phyloP scores from a whole-genome alignment of 2,797 vertebrate genomes.

The Acrossocheilus wenchowensis region DNA sequence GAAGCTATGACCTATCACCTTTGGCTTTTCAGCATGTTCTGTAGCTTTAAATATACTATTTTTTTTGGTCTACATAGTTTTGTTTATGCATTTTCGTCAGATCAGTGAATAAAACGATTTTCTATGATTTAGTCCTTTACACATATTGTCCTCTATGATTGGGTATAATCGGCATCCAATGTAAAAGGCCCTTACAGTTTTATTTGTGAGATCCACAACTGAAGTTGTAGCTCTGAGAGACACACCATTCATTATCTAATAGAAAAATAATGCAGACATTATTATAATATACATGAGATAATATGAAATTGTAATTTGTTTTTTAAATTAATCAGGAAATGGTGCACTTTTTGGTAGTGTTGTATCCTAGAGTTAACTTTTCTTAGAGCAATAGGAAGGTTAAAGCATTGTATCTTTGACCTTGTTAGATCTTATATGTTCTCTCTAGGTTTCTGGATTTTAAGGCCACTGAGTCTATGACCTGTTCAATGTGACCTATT shows the following conservation, averaged over 20 bases:
- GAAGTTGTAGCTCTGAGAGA: background rate
- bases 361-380: background rate
- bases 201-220: background rate
- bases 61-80: background rate
- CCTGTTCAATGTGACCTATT: slow-evolving; percentile 55
- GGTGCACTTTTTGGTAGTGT: background rate
- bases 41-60: background rate
- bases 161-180: background rate
- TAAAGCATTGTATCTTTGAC: background rate
- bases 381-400: background rate
- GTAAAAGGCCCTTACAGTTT: background rate
- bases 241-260: background rate
- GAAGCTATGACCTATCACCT: slow-evolving; percentile 16
- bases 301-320: background rate
- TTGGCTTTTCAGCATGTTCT: background rate
- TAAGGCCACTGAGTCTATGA: slow-evolving; percentile 37
- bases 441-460: slow-evolving; percentile 4
- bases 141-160: background rate
- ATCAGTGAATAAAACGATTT: too few relatives aligned
- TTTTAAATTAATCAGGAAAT: background rate
- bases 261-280: background rate
- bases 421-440: background rate
- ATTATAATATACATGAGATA: background rate
- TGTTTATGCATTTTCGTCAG: background rate
- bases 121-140: background rate